These are phyloP conservation scores for Diachrysia chrysitis DNA, from an alignment of 2,888 invertebrate species.

Conservation along the genomic window DNA sequence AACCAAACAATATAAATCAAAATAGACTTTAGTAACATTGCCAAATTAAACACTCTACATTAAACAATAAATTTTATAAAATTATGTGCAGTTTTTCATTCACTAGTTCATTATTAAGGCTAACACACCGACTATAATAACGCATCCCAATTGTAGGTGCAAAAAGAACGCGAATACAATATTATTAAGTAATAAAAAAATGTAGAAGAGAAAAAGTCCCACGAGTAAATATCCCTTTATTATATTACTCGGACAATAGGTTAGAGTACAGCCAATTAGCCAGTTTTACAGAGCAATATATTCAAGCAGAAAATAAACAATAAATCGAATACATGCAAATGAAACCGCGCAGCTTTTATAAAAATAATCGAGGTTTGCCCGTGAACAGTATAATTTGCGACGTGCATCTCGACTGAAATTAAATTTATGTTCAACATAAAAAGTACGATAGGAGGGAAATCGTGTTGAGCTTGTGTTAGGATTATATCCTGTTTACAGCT, in stretches of 20 bases:
- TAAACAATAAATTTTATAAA: not conserved
- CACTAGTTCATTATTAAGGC: slow-evolving; percentile 4
- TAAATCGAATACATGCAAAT: slow-evolving; percentile 7
- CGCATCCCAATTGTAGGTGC: not conserved
- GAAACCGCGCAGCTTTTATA: slow-evolving; percentile 2
- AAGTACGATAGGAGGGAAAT: slow-evolving; percentile 40
- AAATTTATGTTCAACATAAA: slow-evolving; percentile 54
- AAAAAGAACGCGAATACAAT: not conserved
- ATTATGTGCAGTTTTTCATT: not conserved
- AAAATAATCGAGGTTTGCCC: slow-evolving; percentile 14
- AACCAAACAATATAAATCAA: too few relatives aligned
- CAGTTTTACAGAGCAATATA: slow-evolving; percentile 21
- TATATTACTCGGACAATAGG: not conserved
- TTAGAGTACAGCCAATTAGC: slow-evolving; percentile 6
- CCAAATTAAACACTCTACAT: not conserved
- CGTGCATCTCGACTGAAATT: slow-evolving; percentile 45
- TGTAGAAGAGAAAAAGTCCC: not conserved
- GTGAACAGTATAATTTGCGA: slow-evolving; percentile 25
- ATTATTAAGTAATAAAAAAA: not conserved
- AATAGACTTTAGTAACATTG: too few relatives aligned
- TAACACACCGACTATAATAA: not conserved
- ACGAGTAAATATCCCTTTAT: not conserved
- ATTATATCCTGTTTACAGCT: slow-evolving; percentile 36
- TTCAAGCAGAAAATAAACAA: slow-evolving; percentile 7
- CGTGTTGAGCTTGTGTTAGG: slow-evolving; percentile 35